phyloP scores from a whole-genome alignment of 2,113 vertebrate species.

The Ptilonorhynchus violaceus region DNA sequence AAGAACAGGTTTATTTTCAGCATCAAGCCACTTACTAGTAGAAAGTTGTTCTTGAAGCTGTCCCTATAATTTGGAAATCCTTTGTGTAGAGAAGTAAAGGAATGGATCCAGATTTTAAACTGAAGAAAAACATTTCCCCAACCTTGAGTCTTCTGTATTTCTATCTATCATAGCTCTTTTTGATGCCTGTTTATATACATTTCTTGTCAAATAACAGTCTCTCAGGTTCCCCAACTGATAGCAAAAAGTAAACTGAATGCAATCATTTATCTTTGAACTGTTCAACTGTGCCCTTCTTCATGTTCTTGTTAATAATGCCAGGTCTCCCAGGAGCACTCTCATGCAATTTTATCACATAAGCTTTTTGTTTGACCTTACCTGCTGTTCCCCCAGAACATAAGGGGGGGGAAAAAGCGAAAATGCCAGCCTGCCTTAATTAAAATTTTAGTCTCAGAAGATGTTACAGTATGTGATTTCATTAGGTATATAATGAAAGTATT shows the following conservation, averaged over 20 bases:
- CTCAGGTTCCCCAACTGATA: background rate
- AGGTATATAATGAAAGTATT: constrained; percentile 55
- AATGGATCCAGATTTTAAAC: background rate
- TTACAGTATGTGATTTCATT: constrained; percentile 45
- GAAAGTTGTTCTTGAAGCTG: background rate
- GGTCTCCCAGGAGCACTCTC: constrained; percentile 47
- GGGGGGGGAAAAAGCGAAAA: background rate
- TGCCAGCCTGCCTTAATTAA: constrained; percentile 70
- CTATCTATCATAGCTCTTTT: background rate
- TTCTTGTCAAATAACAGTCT: constrained; percentile 14
- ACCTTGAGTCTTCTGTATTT: background rate
- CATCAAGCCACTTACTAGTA: background rate
- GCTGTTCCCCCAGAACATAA: constrained; percentile 15
- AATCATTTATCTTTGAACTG: constrained; percentile 58
- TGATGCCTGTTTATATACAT: background rate
- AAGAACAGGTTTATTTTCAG: constrained; percentile 22
- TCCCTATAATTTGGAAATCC: background rate
- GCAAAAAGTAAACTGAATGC: constrained; percentile 1
- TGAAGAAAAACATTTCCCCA: background rate
- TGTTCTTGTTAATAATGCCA: constrained; percentile 69
- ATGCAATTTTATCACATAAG: constrained; percentile 27
- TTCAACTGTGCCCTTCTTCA: constrained; percentile 44
- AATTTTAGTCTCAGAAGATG: constrained; percentile 63
- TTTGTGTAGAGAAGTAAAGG: background rate
- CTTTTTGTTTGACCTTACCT: constrained; percentile 59